Evolutionary conservation across 2,113 vertebrate genomes (phyloP).

Genomic region (Phoenicopterus ruber): DNA sequence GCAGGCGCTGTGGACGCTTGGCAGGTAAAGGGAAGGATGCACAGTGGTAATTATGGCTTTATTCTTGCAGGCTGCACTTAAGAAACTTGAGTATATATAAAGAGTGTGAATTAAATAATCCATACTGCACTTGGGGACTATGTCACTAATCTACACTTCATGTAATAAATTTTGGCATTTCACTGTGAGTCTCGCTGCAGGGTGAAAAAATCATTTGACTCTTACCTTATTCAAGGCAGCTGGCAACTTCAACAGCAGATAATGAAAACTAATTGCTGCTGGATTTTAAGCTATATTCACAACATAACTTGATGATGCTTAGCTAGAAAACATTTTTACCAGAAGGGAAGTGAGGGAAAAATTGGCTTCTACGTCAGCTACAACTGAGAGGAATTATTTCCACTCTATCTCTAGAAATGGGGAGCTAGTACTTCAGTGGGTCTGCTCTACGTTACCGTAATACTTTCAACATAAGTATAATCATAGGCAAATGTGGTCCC

Average conservation of each 20-base stretch:
- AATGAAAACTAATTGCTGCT: neutral
- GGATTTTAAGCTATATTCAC: neutral
- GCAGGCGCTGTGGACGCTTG: accelerated
- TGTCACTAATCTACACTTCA: accelerated
- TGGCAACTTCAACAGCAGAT: neutral
- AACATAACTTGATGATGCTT: neutral
- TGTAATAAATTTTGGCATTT: neutral
- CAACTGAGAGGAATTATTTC: neutral
- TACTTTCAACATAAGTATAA: neutral
- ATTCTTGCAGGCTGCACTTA: neutral
- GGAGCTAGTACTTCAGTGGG: neutral
- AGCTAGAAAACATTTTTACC: neutral
- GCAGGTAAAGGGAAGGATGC: neutral
- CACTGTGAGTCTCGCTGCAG: neutral
- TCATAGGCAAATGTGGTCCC: neutral
- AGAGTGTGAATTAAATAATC: neutral
- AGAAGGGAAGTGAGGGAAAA: neutral
- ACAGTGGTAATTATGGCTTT: accelerated
- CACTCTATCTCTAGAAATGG: neutral
- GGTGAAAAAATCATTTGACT: neutral
- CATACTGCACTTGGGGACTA: accelerated
- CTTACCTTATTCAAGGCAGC: neutral
- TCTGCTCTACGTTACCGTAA: neutral
- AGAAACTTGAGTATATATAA: accelerated
- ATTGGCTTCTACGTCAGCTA: neutral